Evolutionary conservation across 1,140 invertebrate species (phyloP), one percentile per base, ranked within the genome.

Genomic region (Cyrtorhinus lividipennis): DNA sequence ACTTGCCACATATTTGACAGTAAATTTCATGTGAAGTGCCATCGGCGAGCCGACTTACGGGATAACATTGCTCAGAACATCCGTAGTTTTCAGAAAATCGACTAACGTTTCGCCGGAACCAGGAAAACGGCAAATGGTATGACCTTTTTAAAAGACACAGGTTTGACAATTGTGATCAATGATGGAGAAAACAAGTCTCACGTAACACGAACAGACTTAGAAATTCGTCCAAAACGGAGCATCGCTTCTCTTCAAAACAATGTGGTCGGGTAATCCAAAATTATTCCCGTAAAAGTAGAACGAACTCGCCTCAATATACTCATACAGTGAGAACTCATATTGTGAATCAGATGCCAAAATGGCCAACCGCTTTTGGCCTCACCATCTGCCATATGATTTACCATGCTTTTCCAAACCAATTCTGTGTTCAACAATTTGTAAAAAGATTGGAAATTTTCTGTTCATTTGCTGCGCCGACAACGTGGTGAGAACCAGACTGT

Each of bases 401-500:
- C n/a, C n/a, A n/a, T n/a, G n/a, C n/a, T n/a, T n/a, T n/a, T n/a
- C n/a, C n/a, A n/a, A n/a, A n/a, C n/a, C n/a, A n/a, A n/a, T n/a
- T n/a, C n/a, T 18, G 56, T 57, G 22, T 24, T 44, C n/a, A 44
- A 44, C n/a, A 10, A 10, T 44, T 44, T 44, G 8, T 8, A n/a
- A 44, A 8, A 57, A 57, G 20, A 24, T 23, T 20, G 15, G 20
- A 20, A 57, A 57, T 23, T 57, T 57, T 8, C 56, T 18, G 24
- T 57, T 57, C 56, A 23, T n/a, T 23, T 24, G 24, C 24, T 1
- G 56, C 24, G 15, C 56, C 56, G 24, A 57, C 24, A 24, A 57
- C 56, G 56, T 22, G 24, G 24, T 57, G n/a, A 57, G 15, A 57
- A 57, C 56, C 56, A 57, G 18, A n/a, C n/a, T n/a, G n/a, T n/a